Evolutionary conservation across 2,888 invertebrate species (phyloP), one percentile per base, ranked within the genome.

Genomic region (Margaritifera margaritifera): DNA sequence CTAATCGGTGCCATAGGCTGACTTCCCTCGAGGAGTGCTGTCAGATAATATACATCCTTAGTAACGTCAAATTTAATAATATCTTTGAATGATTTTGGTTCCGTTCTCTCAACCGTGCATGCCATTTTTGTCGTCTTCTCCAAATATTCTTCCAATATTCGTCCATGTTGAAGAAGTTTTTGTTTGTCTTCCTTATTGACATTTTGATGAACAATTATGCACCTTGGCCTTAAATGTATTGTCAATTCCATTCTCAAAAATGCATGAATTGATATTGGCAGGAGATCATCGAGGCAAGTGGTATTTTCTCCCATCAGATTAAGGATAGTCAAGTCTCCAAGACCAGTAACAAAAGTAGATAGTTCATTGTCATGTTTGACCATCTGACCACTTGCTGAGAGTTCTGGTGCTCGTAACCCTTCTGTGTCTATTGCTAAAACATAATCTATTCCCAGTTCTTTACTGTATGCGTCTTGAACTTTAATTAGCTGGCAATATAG

Each of bases 141-240:
- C 3, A 75, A 27, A 20, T 22, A 52, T 24, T 62, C 27, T 11
- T 67, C 67, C 18, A 71, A 24, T 52, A 31, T 54, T 20, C 69
- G 60, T 50, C 62, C 58, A 24, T 64, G 69, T 1, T 62, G 55
- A 1, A 65, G n/a, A 18, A 68, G 42, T 60, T 59, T 51, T n/a
- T 64, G 54, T 50, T 66, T 42, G 22, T 66, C 64, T 27, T 61
- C 24, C 6, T 58, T 31, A 6, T 66, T 62, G 19, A 74, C 69
- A 64, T 71, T 74, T 57, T 74, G 74, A 52, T 74, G 74, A 51
- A 71, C 62, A 22, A 71, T 69, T 5, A 61, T 53, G 55, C 74
- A 71, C 0, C 52, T 42, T 31, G 71, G 68, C 1, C 31, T 56
- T 2, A 68, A 54, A 0, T 60, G 51, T 4, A 20, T 64, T 18